Base-by-base conservation (phyloP, 2,113 vertebrate species). In the Murina feae region DNA sequence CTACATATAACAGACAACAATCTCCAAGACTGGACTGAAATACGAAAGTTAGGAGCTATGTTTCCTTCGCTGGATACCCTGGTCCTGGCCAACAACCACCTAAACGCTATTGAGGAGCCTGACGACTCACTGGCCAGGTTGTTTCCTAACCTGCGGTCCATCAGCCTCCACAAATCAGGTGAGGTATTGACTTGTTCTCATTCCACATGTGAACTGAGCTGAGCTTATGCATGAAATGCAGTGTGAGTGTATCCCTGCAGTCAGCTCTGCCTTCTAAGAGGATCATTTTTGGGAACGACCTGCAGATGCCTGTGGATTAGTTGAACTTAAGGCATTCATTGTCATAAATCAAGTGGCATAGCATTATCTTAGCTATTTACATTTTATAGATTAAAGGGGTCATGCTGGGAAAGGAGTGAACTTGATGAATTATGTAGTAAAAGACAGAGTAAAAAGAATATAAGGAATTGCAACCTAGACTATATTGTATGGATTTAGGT, bases 131-230 rank as follows among this genome's bases (percentile, higher is more conserved):
- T 99, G 93, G 98, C 98, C 81, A 98, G 97, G 86, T 98, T 99
- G 10, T 99, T 99, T 96, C 99, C 99, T 92, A 99, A 99, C 92
- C 98, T 99, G 78, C 98, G 98, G 53, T 99, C 98, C 97, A 99
- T 99, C 98, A 99, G 99, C 98, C 99, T 99, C 96, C 99, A 99
- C 98, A 99, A 99, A 98, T 99, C 99, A 98, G 99, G 99, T 99
- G 97, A 97, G 95, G 86, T n/a, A 58, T 72, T 65, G 90, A 90
- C 55, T 90, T n/a, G 37, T 74, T 78, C 53, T 86, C 18, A 18
- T 86, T 86, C 47, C 51, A 0, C 44, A 30, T 80, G 55, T 86
- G 87, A 6, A 71, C 25, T 39, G 32, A 37, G n/a, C 30, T 65
- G 76, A 44, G 47, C 35, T 72, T 85, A 18, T 35, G 32, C 30